Conservation (phyloP, 1,140 invertebrate species). For the Conus ventricosus region DNA sequence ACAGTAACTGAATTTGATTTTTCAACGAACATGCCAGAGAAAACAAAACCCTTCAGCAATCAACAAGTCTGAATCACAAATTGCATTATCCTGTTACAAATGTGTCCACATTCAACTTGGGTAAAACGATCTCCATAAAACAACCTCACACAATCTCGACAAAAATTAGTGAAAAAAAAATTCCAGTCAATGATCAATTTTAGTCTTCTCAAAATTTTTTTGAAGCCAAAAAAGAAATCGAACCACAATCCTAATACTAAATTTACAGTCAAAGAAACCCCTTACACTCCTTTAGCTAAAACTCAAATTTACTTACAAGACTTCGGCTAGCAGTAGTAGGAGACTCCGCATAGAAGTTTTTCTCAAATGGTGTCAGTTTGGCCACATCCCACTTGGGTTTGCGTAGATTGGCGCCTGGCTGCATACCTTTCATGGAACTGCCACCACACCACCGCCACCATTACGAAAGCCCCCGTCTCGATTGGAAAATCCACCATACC, state of each 20-base stretch:
- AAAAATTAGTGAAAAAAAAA: too few species aligned
- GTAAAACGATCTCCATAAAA: too few species aligned
- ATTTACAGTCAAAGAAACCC: neutral
- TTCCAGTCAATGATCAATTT: too few species aligned
- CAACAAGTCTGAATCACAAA: too few species aligned
- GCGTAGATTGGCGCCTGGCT: slow-evolving; percentile 84
- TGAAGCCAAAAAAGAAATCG: too few species aligned
- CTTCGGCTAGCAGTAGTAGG: slow-evolving; percentile 81
- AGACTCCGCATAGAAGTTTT: slow-evolving; percentile 94
- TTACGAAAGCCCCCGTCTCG: slow-evolving; percentile 28
- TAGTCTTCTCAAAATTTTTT: too few species aligned
- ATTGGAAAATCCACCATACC: slow-evolving; percentile 19
- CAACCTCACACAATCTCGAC: too few species aligned
- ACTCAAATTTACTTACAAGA: slow-evolving; percentile 61
- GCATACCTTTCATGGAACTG: slow-evolving; percentile 69
- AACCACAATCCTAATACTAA: neutral
- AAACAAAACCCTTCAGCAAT: too few species aligned
- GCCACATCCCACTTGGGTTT: slow-evolving; percentile 91
- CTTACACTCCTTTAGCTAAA: neutral
- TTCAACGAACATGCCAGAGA: too few species aligned
- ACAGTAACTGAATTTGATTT: too few species aligned
- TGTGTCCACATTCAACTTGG: too few species aligned
- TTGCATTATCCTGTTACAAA: too few species aligned
- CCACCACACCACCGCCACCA: slow-evolving; percentile 71
- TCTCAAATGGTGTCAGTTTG: slow-evolving; percentile 87